Conservation (phyloP, 23 tunicate species). For the Halocynthia roretzi region DNA sequence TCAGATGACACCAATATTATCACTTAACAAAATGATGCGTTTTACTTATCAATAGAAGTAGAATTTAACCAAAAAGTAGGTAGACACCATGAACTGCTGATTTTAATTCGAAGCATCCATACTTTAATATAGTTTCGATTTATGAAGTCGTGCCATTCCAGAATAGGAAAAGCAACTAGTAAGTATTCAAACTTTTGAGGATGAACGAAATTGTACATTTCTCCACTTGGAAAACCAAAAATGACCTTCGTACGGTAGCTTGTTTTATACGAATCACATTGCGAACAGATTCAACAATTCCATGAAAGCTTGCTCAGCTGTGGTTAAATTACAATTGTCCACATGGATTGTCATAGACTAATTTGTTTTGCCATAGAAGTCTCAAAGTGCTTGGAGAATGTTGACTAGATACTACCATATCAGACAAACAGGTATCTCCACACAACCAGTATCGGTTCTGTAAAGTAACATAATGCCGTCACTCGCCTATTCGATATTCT, state of each 20-base stretch:
- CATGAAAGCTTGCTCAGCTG: neutral
- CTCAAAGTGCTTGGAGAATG: neutral
- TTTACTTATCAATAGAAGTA: no score
- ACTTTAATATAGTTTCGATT: no score
- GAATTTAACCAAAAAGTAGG: no score
- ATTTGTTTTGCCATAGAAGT: conserved; percentile 21
- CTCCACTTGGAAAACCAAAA: neutral
- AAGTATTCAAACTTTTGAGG: no score
- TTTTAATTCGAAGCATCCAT: no score
- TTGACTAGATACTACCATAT: conserved; percentile 20
- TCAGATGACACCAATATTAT: no score
- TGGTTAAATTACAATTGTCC: neutral
- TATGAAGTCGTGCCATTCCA: no score
- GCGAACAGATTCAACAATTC: neutral
- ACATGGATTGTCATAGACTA: conserved; percentile 21
- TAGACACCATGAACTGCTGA: no score
- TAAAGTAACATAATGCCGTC: neutral
- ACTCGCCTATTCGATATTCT: neutral
- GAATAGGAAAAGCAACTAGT: no score
- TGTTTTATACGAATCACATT: neutral
- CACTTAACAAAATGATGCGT: no score
- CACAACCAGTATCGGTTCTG: conserved; percentile 15
- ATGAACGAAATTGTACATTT: no score
- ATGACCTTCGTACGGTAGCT: neutral
- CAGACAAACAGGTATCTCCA: conserved; percentile 9